Evolutionary conservation across 2,797 vertebrate genomes (phyloP), one percentile per base, ranked within the genome.

Genomic region (Sebastes alutus): DNA sequence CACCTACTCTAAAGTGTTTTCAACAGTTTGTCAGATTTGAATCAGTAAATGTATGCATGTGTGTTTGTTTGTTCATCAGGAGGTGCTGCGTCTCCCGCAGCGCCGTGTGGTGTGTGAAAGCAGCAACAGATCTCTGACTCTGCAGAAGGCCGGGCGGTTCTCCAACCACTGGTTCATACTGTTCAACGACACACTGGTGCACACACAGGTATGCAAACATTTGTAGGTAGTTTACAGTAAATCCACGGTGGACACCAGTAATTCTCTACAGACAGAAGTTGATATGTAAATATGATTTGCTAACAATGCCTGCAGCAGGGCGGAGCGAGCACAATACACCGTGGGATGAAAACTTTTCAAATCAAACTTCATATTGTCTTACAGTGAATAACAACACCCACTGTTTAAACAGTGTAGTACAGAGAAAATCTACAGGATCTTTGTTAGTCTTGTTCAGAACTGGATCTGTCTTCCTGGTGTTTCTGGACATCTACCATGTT

Each of bases 111-210:
- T 99, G n/a, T 98, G 97, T 86, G 97, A 99, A 87, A 99, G 98
- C 93, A 97, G 96, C 91, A 98, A 97, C 92, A 96, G 97, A 60
- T 96, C 90, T 3, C 70, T 99, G 75, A 97, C 96, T 3, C 92
- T 99, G 63, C 98, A 98, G 92, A 97, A 98, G 0, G 97, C 98
- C 0, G 97, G 97, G 11, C 96, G 98, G 14, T 99, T 99, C 93
- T 99, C 98, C 69, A 97, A 97, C 56, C 98, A 99, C 85, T 98
- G 97, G 97, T 99, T 99, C 90, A 98, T 99, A 75, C 96, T 99
- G 72, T 99, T 99, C 89, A 99, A 96, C 1, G 98, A 99, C 38
- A 96, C 96, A 11, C 94, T 99, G 77, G 98, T 99, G 38, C 98
- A 99, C 72, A 97, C 97, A 70, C 98, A 99, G 98, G 98, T 99